Conservation (phyloP, 2,113 vertebrate genomes). For the Melanerpes formicivorus region DNA sequence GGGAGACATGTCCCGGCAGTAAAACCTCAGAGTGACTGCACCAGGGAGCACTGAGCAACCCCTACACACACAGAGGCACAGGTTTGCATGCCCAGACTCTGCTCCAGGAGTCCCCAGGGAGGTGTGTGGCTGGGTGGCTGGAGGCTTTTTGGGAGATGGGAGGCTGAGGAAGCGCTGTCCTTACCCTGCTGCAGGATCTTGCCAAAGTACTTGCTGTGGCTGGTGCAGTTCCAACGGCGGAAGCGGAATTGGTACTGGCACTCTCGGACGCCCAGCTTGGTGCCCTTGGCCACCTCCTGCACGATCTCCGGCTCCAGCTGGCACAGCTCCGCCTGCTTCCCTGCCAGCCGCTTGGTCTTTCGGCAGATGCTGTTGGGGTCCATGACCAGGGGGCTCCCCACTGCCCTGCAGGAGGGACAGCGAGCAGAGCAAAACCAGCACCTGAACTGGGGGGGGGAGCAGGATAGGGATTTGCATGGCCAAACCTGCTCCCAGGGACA, state of each 20-base stretch:
- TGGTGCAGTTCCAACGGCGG: constrained; percentile 97
- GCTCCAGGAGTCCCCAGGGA: neutral
- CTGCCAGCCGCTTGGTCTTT: constrained; percentile 91
- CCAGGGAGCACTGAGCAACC: neutral
- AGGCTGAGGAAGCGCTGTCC: neutral
- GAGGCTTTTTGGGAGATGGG: neutral
- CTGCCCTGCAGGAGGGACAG: constrained; percentile 85
- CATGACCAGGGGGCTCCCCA: constrained; percentile 97
- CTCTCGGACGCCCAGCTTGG: constrained; percentile 90
- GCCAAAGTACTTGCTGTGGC: constrained; percentile 97
- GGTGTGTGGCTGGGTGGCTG: accelerated
- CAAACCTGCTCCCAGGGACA: accelerated
- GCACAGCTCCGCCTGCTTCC: constrained; percentile 93
- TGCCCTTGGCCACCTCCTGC: constrained; percentile 92
- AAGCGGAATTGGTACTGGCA: constrained; percentile 97
- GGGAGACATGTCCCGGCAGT: constrained; percentile 75
- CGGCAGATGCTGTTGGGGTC: constrained; percentile 98
- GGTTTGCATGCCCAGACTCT: neutral
- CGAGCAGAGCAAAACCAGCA: constrained; percentile 47
- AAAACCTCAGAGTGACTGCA: constrained; percentile 51
- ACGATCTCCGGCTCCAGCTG: constrained; percentile 96
- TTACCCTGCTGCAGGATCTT: constrained; percentile 98
- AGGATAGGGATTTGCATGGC: neutral
- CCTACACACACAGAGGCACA: neutral
- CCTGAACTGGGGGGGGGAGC: neutral